Base-by-base conservation (phyloP, 2,113 vertebrate species). In the Sigmodon hispidus region DNA sequence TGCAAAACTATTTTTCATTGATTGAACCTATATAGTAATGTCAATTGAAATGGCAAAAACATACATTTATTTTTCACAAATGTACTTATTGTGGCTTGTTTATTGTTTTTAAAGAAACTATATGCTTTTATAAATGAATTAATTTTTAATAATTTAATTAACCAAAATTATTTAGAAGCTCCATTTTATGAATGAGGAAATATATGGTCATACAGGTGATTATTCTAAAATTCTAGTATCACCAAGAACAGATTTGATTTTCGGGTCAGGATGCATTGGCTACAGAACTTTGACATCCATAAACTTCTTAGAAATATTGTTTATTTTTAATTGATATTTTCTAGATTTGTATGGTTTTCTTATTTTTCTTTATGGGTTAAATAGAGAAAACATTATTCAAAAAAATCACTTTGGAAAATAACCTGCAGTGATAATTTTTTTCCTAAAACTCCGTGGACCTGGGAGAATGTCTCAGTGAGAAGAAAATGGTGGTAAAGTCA, bases 301-400 rank as follows among this genome's bases (percentile, higher is more conserved):
- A 43, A 89, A 67, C 12, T 96, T 57, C 73, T 10, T 93, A 72
- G 63, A 95, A 89, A 89, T 75, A 40, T 50, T 67, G 34, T 93
- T 67, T 67, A 90, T 90, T 94, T 96, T 87, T 61, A 94, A 45
- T 55, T 50, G 45, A 57, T 81, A 22, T 67, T 94, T 95, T 93
- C 40, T 24, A 90, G n/a, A 83, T 43, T 91, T 94, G 91, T 79
- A 90, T 59, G 29, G 69, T 88, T 96, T 91, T 26, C 19, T 94
- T 91, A 40, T 17, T 94, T 96, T 94, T 69, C 21, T 85, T 93
- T 70, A 31, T 11, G 22, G 17, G 77, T 59, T 81, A 87, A 36
- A 55, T 90, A 80, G 10, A 61, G 40, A 91, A 94, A 89, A 83
- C 31, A 75, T 0, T 91, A 12, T 63, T 75, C 85, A 90, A 83